phyloP scores from a whole-genome alignment of 2,113 vertebrate genomes.

The Austrofundulus limnaeus region DNA sequence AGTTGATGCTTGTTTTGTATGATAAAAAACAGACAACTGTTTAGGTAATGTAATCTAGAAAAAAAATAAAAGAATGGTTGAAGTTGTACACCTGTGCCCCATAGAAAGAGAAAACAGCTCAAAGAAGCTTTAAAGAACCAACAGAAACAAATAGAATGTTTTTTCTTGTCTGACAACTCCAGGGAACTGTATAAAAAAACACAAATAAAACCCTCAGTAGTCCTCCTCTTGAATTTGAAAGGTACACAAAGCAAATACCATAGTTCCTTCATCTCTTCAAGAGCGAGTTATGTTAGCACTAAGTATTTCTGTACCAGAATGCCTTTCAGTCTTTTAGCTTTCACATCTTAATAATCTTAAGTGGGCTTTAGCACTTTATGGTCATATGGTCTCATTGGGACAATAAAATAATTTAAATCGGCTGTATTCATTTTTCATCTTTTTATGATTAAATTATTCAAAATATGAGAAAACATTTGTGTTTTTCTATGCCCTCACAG shows the following conservation, averaged over 20 bases:
- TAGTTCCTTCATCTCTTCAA: conserved; percentile 15
- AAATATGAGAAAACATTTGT: too few species aligned
- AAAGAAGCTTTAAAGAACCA: background rate
- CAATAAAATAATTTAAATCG: too few species aligned
- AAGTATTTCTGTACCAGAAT: conserved; percentile 2
- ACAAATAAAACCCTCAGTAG: conserved; percentile 12
- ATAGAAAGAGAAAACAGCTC: background rate
- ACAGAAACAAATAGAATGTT: conserved; percentile 2
- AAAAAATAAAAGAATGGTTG: background rate
- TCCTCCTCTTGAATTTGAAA: conserved; percentile 22
- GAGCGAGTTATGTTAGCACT: conserved; percentile 7
- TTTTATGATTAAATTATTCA: too few species aligned
- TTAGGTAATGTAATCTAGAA: background rate
- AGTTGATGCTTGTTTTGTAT: background rate
- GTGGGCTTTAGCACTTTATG: background rate
- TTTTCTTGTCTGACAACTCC: conserved; percentile 5
- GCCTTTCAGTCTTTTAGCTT: conserved; percentile 7
- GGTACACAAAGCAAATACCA: conserved; percentile 4
- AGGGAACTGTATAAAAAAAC: background rate
- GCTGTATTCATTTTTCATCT: too few species aligned
- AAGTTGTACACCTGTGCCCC: background rate
- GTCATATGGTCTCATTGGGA: too few species aligned
- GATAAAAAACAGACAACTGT: background rate
- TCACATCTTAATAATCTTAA: background rate
- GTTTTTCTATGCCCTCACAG: too few species aligned